Conservation (phyloP, 92 coral and sea anemone genomes). For the Umimayanthus chanpuru region DNA sequence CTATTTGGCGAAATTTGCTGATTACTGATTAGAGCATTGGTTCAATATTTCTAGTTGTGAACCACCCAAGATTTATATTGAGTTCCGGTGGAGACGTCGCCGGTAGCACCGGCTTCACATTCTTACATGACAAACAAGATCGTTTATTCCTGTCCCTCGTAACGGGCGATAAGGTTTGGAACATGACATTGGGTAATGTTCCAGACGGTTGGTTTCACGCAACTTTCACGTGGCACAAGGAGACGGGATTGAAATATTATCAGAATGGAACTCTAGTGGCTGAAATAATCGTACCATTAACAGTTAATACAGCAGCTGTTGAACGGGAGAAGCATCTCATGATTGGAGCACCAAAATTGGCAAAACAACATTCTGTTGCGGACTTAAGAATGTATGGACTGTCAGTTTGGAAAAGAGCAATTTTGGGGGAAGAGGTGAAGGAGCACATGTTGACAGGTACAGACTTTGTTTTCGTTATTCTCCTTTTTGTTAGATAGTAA, state of each 20-base stretch:
- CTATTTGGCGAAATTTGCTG: too few relatives aligned
- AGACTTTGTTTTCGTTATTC: neutral
- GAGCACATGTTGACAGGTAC: slow-evolving; percentile 14
- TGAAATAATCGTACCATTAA: neutral
- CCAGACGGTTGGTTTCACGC: slow-evolving; percentile 35
- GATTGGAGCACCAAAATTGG: neutral
- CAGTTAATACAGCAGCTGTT: too few relatives aligned
- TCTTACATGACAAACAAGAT: slow-evolving; percentile 5
- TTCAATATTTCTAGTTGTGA: neutral
- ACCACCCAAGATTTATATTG: neutral
- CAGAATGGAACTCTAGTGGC: slow-evolving; percentile 12
- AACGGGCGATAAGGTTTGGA: neutral
- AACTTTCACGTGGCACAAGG: slow-evolving; percentile 11
- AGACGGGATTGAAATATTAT: slow-evolving; percentile 2
- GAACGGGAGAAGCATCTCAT: neutral
- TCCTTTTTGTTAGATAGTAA: too few relatives aligned
- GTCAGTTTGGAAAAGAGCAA: slow-evolving; percentile 4
- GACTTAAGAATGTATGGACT: slow-evolving; percentile 28
- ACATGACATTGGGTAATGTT: neutral
- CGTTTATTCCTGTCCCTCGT: neutral
- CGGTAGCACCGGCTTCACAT: neutral
- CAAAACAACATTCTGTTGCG: neutral
- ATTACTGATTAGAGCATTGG: neutral
- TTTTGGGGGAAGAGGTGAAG: neutral
- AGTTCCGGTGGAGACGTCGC: slow-evolving; percentile 17